These are phyloP conservation scores for Oncorhynchus keta DNA, from an alignment of 2,113 vertebrate species.

Conservation along the genomic window DNA sequence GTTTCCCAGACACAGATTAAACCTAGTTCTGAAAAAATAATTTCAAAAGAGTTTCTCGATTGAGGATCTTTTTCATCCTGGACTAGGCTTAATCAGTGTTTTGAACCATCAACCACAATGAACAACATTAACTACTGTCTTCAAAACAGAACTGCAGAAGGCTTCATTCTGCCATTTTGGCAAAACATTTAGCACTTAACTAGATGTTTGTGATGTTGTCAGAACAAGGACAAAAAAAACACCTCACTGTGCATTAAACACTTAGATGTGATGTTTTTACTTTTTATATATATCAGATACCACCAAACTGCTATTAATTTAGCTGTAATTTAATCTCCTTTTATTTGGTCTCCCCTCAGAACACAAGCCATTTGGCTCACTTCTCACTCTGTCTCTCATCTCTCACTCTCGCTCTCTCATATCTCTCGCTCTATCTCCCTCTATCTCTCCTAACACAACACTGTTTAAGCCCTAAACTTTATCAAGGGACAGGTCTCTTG, in stretches of 20 bases:
- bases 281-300: background rate
- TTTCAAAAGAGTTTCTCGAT: too few relatives aligned
- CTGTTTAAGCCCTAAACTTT: slow-evolving; percentile 23
- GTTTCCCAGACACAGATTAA: too few relatives aligned
- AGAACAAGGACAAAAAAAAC: background rate
- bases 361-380: slow-evolving; percentile 4
- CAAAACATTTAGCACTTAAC: background rate
- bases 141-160: background rate
- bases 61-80: too few relatives aligned
- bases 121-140: background rate
- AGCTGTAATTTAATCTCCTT: slow-evolving; percentile 24
- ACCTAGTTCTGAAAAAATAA: too few relatives aligned
- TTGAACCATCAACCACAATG: background rate
- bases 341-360: slow-evolving; percentile 2
- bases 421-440: background rate
- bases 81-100: background rate
- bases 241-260: background rate
- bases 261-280: background rate
- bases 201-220: background rate
- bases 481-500: slow-evolving; percentile 17
- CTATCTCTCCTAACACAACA: slow-evolving; percentile 25
- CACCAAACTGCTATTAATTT: slow-evolving; percentile 15
- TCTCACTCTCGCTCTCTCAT: background rate
- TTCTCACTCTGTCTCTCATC: background rate
- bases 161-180: background rate